Conservation (phyloP, 2,797 vertebrate species). For the Anas bahamensis region DNA sequence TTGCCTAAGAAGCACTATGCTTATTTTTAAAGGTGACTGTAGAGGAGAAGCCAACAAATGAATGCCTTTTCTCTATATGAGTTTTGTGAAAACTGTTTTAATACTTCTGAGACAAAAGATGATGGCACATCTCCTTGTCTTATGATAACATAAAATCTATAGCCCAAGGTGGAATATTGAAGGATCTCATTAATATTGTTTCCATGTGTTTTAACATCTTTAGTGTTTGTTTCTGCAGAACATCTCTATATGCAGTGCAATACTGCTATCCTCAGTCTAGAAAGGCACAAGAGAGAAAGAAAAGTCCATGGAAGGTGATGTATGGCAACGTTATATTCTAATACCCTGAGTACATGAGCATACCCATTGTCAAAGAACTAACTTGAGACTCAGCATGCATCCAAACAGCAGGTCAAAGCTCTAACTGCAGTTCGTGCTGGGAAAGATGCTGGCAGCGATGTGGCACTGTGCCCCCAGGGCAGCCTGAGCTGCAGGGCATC, state of each 20-base stretch:
- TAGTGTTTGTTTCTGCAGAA: neutral
- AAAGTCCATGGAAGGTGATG: neutral
- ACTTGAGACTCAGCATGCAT: neutral
- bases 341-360: neutral
- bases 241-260: neutral
- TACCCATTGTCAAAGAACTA: neutral
- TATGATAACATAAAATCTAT: neutral
- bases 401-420: neutral
- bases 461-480: too few species aligned
- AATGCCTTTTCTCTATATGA: neutral
- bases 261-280: neutral
- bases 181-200: neutral
- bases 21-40: neutral
- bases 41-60: neutral
- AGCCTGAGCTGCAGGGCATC: rapidly evolving
- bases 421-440: rapidly evolving
- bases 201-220: neutral
- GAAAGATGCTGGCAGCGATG: rapidly evolving
- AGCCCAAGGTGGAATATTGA: neutral
- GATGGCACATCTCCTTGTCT: neutral
- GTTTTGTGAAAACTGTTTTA: neutral
- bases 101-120: neutral
- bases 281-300: neutral
- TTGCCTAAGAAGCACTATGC: neutral
- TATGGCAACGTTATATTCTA: neutral